Evolutionary conservation across 1,140 invertebrate species (phyloP), one percentile per base, ranked within the genome.

Genomic region (Drusus annulatus): DNA sequence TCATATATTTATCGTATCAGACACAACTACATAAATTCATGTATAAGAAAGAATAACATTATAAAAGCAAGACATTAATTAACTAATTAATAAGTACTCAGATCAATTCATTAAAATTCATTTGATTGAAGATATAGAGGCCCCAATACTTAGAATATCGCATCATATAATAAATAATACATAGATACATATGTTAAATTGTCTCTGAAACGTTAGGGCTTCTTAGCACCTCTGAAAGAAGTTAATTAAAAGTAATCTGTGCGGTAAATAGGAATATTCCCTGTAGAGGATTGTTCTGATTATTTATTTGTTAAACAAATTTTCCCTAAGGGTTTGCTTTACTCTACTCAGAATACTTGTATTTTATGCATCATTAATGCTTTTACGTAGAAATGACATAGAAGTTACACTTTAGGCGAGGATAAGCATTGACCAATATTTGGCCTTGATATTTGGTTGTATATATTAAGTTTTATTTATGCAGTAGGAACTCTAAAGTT

Each of bases 231-330:
- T 45, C 36, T 45, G 36, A 45, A 36, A 36, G 1, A 45, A 45
- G 36, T 13, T 10, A 45, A 45, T 45, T 45, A 13, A 45, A 13
- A 45, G 1, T 10, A 45, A 62, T 56, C 19, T 60, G n/a, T 23
- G 8, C 15, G 36, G 36, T n/a, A 17, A 68, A 68, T 58, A 8
- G 21, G 17, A 75, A 56, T 17, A 75, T 58, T 75, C 58, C 54
- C 51, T 2, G 28, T 71, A 58, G 25, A 75, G 16, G 56, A 25
- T 75, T 75, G 71, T 75, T 58, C 28, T 75, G 15, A 21, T 45
- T 79, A 58, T 65, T 79, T 83, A 83, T 83, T 83, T 83, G 82
- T 81, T 83, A 81, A 81, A 83, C 82, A 83, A 83, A 83, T 83
- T 68, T 68, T 78, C 82, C 82, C 52, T 31, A 15, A 1, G 77